A percentile compares a stretch with the other conserved stretches of the same genome.
These are phyloP conservation scores for Tenthredo scrophulariae DNA, from an alignment of 2,888 invertebrate species.

Conservation along the genomic window DNA sequence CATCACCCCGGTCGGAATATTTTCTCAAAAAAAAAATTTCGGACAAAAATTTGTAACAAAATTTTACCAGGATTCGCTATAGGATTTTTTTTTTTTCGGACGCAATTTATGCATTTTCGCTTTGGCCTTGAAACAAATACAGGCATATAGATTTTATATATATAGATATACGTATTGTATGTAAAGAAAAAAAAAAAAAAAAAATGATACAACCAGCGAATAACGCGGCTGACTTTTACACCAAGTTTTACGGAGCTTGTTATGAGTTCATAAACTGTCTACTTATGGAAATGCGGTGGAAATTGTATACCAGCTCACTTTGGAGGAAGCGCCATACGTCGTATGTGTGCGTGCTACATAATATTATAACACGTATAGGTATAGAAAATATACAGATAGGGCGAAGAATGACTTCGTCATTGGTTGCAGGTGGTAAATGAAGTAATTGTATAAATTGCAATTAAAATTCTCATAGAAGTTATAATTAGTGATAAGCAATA, in stretches of 20 bases:
- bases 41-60: background rate
- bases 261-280: constrained; percentile 20
- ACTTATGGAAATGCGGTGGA: constrained; percentile 19
- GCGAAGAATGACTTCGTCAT: background rate
- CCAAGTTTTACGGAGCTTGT: background rate
- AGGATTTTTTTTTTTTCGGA: background rate
- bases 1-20: background rate
- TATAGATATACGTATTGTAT: background rate
- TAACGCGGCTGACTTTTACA: background rate
- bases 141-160: background rate
- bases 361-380: background rate
- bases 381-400: background rate
- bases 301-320: constrained; percentile 1
- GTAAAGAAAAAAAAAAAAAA: background rate
- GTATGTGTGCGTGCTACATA: background rate
- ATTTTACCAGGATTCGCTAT: background rate
- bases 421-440: background rate
- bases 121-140: background rate
- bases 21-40: background rate
- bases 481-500: background rate
- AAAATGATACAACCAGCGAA: background rate
- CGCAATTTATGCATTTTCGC: background rate
- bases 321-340: background rate
- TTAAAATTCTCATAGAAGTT: background rate
- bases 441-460: background rate